Evolutionary conservation across 2,797 vertebrate species (phyloP).

Genomic region (Phoxinus dragarum): DNA sequence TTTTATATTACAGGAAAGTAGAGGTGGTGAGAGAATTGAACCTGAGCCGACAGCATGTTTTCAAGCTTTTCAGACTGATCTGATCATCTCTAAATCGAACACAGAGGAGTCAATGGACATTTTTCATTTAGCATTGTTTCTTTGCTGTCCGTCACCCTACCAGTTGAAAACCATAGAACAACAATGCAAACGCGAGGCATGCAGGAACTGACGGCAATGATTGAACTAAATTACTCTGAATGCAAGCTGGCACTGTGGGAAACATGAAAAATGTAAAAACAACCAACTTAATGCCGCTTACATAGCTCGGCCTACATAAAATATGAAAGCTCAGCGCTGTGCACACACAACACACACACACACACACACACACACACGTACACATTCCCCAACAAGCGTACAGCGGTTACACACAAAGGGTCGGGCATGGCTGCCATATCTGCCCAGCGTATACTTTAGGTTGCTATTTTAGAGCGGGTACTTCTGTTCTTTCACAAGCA

Average conservation of each 20-base stretch:
- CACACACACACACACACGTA: constrained; percentile 24
- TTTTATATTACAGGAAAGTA: background rate
- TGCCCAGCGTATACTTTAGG: constrained; percentile 75
- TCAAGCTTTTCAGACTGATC: background rate
- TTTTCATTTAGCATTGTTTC: background rate
- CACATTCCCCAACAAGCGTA: constrained; percentile 62
- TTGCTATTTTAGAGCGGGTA: constrained; percentile 74
- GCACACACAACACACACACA: no score
- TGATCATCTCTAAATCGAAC: background rate
- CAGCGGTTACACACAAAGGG: constrained; percentile 74
- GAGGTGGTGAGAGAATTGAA: no score
- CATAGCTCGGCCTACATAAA: constrained; percentile 33
- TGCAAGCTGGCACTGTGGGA: constrained; percentile 40
- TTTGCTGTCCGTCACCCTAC: background rate
- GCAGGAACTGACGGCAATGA: background rate
- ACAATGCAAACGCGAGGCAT: background rate
- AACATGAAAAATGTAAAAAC: background rate
- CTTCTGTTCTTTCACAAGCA: constrained; percentile 72
- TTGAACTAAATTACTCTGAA: constrained; percentile 36
- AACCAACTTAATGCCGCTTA: background rate
- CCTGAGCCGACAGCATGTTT: background rate
- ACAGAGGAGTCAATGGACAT: background rate
- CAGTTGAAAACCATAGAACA: background rate
- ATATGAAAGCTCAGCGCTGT: constrained; percentile 53
- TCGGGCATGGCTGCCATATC: constrained; percentile 71